These are phyloP conservation scores for Thalassaphorura encarpata DNA, from an alignment of 1,140 invertebrate species.

Conservation along the genomic window DNA sequence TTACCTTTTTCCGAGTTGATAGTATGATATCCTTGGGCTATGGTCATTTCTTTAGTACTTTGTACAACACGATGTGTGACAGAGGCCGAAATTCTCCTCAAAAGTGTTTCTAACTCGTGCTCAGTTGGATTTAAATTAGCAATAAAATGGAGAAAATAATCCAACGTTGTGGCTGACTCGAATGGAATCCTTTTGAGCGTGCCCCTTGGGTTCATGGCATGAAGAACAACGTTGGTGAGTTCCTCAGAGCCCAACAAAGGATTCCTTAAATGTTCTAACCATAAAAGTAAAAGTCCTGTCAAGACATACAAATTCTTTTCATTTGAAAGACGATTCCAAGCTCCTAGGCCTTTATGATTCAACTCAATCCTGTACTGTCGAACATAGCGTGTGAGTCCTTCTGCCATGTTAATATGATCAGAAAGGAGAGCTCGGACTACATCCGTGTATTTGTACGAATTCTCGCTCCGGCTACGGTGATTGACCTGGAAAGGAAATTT, in stretches of 20 bases:
- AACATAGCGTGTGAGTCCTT: constrained; percentile 43
- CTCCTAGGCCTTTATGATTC: constrained; percentile 50
- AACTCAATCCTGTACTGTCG: constrained; percentile 50
- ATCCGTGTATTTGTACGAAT: constrained; percentile 36
- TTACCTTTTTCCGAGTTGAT: constrained; percentile 27
- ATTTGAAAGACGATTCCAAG: constrained; percentile 53
- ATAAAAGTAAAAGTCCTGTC: constrained; percentile 53
- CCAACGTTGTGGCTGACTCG: constrained; percentile 19
- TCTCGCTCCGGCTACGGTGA: too few relatives aligned
- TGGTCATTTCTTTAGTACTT: constrained; percentile 13
- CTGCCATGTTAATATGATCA: constrained; percentile 46
- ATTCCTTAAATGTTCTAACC: constrained; percentile 56
- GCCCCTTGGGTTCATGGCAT: constrained; percentile 25
- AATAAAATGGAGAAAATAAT: constrained; percentile 29
- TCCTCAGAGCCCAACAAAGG: constrained; percentile 57
- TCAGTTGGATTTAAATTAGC: constrained; percentile 22
- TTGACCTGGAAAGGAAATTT: not conserved
- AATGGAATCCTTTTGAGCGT: constrained; percentile 17
- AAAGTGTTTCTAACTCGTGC: constrained; percentile 11
- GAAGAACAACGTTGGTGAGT: constrained; percentile 54
- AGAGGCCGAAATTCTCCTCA: constrained; percentile 24
- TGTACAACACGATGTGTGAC: constrained; percentile 27
- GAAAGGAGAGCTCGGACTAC: constrained; percentile 42
- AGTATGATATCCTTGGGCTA: constrained; percentile 26
- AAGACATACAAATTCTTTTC: constrained; percentile 54